Conservation (phyloP, 1,140 invertebrate species). For the Bombus waltoni region DNA sequence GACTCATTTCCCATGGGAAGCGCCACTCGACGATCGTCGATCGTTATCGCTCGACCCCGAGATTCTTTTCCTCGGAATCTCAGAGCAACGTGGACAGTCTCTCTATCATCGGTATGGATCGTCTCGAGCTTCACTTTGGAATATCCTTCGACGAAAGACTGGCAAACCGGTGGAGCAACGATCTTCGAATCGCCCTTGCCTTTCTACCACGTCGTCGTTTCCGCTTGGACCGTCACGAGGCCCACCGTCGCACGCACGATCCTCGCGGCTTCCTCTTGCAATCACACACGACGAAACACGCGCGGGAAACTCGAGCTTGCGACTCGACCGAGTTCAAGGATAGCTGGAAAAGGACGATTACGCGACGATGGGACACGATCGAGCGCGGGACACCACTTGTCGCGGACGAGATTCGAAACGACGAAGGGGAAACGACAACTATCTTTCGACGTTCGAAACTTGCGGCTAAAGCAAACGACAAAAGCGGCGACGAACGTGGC, state of each 20-base stretch:
- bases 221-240: conserved; percentile 11
- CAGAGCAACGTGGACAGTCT: neutral
- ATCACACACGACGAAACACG: conserved; percentile 8
- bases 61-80: neutral
- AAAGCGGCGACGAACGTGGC: neutral
- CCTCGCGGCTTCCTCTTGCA: neutral
- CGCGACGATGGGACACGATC: neutral
- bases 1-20: conserved; percentile 33
- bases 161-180: neutral
- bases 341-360: neutral
- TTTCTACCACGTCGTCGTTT: neutral
- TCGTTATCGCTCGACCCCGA: neutral
- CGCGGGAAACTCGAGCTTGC: conserved; percentile 1
- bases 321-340: too few species aligned
- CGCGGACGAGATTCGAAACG: neutral
- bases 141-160: neutral
- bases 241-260: conserved; percentile 24
- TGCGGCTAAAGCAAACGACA: neutral
- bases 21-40: neutral
- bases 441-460: neutral
- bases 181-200: neutral
- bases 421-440: neutral
- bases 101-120: neutral
- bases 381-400: neutral
- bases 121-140: neutral